Conservation (phyloP, 2,888 invertebrate species). For the Corythucha ciliata region DNA sequence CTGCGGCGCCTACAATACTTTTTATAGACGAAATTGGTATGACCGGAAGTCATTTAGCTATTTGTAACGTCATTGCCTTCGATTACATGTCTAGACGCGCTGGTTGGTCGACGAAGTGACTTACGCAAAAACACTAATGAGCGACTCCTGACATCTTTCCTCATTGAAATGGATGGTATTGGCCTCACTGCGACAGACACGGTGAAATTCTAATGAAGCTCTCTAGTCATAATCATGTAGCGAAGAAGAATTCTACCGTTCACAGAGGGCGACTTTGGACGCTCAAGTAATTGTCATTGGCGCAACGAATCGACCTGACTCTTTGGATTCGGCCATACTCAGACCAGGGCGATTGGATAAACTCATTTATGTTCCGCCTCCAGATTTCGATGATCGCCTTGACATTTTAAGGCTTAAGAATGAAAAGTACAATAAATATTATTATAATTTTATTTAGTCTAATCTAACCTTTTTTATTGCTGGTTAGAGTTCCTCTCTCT, state of each 20-base stretch:
- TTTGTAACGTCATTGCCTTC: not conserved
- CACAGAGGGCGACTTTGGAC: constrained; percentile 33
- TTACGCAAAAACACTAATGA: constrained; percentile 46
- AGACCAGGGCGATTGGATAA: constrained; percentile 56
- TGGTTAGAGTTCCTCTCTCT: constrained; percentile 43
- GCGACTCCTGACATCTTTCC: constrained; percentile 50
- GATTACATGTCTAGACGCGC: constrained; percentile 41
- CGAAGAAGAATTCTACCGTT: too few relatives aligned
- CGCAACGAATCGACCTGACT: constrained; percentile 56
- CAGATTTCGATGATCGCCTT: constrained; percentile 45
- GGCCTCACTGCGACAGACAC: constrained; percentile 40
- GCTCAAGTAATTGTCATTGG: constrained; percentile 49
- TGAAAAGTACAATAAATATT: constrained; percentile 32
- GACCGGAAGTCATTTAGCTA: not conserved
- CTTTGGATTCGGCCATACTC: constrained; percentile 52
- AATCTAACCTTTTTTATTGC: constrained; percentile 1
- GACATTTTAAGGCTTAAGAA: constrained; percentile 45
- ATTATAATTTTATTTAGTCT: not conserved
- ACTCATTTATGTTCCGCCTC: constrained; percentile 52
- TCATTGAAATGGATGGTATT: constrained; percentile 59
- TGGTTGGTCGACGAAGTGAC: constrained; percentile 44
- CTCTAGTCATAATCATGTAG: not conserved
- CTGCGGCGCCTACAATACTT: constrained; percentile 51
- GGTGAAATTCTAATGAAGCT: constrained; percentile 13
- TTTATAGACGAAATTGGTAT: constrained; percentile 56